Conservation (phyloP, 2,797 vertebrate species). For the Catamblyrhynchus diadema region DNA sequence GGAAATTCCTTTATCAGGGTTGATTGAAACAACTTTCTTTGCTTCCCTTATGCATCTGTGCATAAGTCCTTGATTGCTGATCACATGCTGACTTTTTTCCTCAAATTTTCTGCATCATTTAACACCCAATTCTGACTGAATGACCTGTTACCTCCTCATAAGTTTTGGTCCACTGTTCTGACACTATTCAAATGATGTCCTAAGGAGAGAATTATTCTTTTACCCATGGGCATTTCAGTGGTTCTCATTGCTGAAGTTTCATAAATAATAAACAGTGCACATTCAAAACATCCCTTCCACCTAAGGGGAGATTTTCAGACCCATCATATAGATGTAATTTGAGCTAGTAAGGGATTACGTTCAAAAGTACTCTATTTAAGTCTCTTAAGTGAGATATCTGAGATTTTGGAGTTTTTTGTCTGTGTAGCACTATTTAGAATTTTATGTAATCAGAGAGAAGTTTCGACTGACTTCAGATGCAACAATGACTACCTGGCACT, state of each 20-base stretch:
- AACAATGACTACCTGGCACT: neutral
- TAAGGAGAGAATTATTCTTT: neutral
- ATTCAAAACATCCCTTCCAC: neutral
- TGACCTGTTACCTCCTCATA: neutral
- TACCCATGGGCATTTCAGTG: neutral
- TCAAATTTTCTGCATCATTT: neutral
- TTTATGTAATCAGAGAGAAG: neutral
- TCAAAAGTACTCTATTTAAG: neutral
- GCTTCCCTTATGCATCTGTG: neutral
- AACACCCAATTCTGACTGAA: neutral
- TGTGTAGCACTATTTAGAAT: neutral
- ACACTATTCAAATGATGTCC: neutral
- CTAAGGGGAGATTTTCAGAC: neutral
- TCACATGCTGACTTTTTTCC: neutral
- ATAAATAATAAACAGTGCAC: neutral
- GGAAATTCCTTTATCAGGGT: neutral
- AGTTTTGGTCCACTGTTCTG: neutral
- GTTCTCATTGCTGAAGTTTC: neutral
- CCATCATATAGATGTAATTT: neutral
- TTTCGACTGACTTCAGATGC: neutral
- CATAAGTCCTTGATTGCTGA: neutral
- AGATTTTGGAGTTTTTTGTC: neutral
- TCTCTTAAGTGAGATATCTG: neutral
- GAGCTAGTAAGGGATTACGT: neutral
- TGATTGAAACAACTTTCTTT: neutral